These are phyloP conservation scores for Drosophila paramelanica DNA, from an alignment of 2,888 invertebrate species.

Conservation along the genomic window DNA sequence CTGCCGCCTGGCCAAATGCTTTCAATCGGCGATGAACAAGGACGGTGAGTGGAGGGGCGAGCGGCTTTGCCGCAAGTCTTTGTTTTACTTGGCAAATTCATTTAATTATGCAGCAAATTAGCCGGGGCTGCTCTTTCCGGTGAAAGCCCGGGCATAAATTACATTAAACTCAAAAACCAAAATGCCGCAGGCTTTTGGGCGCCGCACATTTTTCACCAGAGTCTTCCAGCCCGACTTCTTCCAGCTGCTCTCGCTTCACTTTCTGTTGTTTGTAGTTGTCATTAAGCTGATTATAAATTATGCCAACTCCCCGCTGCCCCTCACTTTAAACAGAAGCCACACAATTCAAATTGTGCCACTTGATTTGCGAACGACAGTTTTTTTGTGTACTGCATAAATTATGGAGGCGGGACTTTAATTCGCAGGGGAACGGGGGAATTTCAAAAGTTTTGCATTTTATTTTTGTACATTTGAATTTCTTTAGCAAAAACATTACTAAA, in stretches of 20 bases:
- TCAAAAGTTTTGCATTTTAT: background rate
- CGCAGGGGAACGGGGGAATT: background rate
- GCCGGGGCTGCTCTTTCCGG: constrained; percentile 35
- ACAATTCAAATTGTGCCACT: constrained; percentile 42
- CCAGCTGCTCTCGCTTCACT: constrained; percentile 9
- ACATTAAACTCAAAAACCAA: constrained; percentile 67
- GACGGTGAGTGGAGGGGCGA: constrained; percentile 90
- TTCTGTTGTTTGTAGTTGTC: constrained; percentile 64
- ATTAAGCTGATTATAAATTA: constrained; percentile 81
- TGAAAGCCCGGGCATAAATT: constrained; percentile 65
- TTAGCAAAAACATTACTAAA: too few species aligned
- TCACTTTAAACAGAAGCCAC: constrained; percentile 8
- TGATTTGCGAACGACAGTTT: constrained; percentile 37
- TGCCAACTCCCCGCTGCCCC: constrained; percentile 36
- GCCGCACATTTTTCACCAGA: constrained; percentile 32
- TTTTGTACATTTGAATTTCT: background rate
- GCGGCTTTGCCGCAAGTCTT: constrained; percentile 51
- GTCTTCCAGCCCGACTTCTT: constrained; percentile 16
- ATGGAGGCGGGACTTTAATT: constrained; percentile 31
- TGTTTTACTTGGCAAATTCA: constrained; percentile 72
- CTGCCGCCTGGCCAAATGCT: constrained; percentile 97
- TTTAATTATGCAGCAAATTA: constrained; percentile 79
- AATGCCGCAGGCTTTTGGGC: constrained; percentile 67
- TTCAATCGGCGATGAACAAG: constrained; percentile 98
- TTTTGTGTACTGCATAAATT: constrained; percentile 37